Base-by-base conservation (phyloP, 2,113 vertebrate species). In the Indicator indicator region DNA sequence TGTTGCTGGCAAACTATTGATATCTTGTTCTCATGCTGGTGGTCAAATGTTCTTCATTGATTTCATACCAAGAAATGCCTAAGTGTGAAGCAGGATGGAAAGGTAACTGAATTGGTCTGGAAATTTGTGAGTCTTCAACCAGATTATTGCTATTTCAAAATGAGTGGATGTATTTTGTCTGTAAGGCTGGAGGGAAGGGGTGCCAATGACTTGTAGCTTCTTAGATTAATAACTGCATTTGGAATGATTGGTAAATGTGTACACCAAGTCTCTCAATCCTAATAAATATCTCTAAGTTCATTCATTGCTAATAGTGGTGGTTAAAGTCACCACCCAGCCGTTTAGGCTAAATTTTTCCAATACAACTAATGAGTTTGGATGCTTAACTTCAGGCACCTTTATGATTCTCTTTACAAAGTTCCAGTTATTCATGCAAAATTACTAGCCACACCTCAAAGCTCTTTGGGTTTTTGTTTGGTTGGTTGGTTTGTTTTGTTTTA, bases 171-270 rank as follows among this genome's bases (percentile, higher is more conserved):
- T 6, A 9, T 89, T 65, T 54, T 40, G 8, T 67, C 40, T 9
- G n/a, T 30, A 38, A 26, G 30, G 19, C 26, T 71, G n/a, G 40
- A 50, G 7, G 3, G 4, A 2, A 2, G 2, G 18, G 15, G 5
- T 63, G 33, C 42, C 27, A 16, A 33, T 38, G 20, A 9, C 33
- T 63, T 83, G 18, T 65, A 74, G 19, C 58, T 83, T 76, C 38
- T 93, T 86, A 88, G 8, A 5, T 55, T 85, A 50, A 20, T 52
- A 36, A 59, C 30, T 63, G 4, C 13, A 82, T 75, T 30, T 54
- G 20, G 40, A 48, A 24, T 18, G 23, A n/a, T 0, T 40, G 50
- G 36, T 62, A 52, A 67, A 56, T 54, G 5, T 15, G 2, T 24
- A 18, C 16, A 16, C 42, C 20, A 36, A 21, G 23, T 65, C 28